These are phyloP conservation scores for Apodemus speciosus DNA, from an alignment of 2,113 vertebrate genomes.

Conservation along the genomic window DNA sequence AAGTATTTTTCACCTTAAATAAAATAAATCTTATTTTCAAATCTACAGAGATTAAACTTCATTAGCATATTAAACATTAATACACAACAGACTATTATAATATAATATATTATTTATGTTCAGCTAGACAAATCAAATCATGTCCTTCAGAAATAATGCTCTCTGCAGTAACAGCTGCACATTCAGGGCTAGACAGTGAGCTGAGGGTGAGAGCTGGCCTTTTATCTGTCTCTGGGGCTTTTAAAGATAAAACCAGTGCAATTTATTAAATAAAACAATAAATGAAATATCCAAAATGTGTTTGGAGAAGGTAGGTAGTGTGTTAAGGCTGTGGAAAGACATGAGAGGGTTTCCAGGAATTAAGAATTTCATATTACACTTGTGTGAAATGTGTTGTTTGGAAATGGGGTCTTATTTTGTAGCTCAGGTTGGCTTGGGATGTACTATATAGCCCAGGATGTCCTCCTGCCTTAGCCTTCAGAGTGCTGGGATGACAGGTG, in stretches of 20 bases:
- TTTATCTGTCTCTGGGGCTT: not conserved
- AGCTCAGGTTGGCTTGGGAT: not conserved
- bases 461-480: not conserved
- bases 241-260: not conserved
- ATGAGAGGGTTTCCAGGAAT: not conserved
- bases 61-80: slow-evolving; percentile 64
- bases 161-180: not conserved
- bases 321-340: too few relatives aligned
- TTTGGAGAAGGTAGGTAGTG: not conserved
- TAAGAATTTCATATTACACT: not conserved
- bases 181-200: not conserved
- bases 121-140: slow-evolving; percentile 23
- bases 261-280: not conserved
- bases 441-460: not conserved
- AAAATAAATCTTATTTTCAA: slow-evolving; percentile 66
- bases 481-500: not conserved
- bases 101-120: slow-evolving; percentile 46
- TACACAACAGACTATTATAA: slow-evolving; percentile 23
- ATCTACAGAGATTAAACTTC: slow-evolving; percentile 50
- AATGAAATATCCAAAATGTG: not conserved
- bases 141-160: not conserved
- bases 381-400: not conserved
- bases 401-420: not conserved
- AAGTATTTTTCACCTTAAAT: slow-evolving; percentile 47
- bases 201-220: not conserved